Evolutionary conservation across 1,140 invertebrate species (phyloP).

Genomic region (Aricia agestis): DNA sequence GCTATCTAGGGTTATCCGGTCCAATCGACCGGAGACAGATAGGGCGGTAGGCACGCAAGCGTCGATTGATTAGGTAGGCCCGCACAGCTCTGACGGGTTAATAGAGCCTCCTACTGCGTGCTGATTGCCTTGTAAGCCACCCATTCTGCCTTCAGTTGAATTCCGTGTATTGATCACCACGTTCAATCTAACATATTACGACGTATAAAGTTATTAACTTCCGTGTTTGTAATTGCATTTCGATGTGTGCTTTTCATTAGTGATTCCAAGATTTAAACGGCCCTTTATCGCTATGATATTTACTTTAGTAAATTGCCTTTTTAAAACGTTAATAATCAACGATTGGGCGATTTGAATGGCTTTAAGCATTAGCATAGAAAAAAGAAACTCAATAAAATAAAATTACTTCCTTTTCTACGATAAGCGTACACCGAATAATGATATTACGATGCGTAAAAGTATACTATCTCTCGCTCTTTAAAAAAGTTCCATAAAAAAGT

Average conservation of each 20-base stretch:
- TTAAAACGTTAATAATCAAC: not conserved
- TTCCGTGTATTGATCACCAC: constrained; percentile 54
- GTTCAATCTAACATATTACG: constrained; percentile 27
- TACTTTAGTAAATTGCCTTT: not conserved
- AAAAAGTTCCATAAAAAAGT: not conserved
- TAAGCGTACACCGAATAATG: not conserved
- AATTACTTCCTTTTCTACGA: not conserved
- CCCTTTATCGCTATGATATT: not conserved
- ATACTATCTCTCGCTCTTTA: not conserved
- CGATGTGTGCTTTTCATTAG: constrained; percentile 5
- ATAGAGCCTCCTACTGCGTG: constrained; percentile 60
- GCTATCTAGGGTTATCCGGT: constrained; percentile 51
- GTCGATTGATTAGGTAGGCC: constrained; percentile 68
- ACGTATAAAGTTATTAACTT: constrained; percentile 19
- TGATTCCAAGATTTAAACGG: not conserved
- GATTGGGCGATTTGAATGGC: not conserved
- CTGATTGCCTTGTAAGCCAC: constrained; percentile 68
- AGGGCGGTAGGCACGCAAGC: constrained; percentile 67
- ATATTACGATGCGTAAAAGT: not conserved
- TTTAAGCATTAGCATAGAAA: too few species aligned
- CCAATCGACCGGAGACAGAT: constrained; percentile 68
- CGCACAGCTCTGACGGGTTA: constrained; percentile 64
- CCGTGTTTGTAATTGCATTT: constrained; percentile 15
- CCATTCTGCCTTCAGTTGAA: constrained; percentile 54
- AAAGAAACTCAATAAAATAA: not conserved